A percentile compares a stretch with the other conserved stretches of the same genome.
Evolutionary conservation across 2,888 invertebrate species (phyloP).

Genomic region (Volucella bombylans): DNA sequence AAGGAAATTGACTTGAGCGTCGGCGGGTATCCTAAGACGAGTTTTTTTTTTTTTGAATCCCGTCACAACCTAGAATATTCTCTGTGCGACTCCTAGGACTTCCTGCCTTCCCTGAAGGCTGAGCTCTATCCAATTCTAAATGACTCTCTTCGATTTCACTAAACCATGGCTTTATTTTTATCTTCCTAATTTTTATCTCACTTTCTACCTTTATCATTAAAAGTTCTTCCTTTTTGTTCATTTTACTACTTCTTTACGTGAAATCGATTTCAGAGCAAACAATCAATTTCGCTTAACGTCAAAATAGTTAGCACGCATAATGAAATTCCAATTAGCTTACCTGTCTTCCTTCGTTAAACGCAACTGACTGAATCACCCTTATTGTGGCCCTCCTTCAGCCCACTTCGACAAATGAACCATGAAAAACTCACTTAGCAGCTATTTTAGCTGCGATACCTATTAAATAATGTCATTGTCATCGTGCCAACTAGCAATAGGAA

Average conservation of each 20-base stretch:
- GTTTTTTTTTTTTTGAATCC: too few relatives aligned
- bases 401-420: slow-evolving; percentile 59
- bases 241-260: slow-evolving; percentile 8
- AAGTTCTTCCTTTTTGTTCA: slow-evolving; percentile 7
- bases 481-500: slow-evolving; percentile 71
- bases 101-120: too few relatives aligned
- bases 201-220: too few relatives aligned
- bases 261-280: slow-evolving; percentile 56
- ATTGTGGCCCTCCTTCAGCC: neutral
- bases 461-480: slow-evolving; percentile 74
- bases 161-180: too few relatives aligned
- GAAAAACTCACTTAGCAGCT: slow-evolving; percentile 71
- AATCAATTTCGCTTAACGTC: slow-evolving; percentile 48
- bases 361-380: slow-evolving; percentile 30
- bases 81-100: too few relatives aligned
- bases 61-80: too few relatives aligned
- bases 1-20: too few relatives aligned
- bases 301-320: slow-evolving; percentile 56
- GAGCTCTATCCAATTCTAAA: too few relatives aligned
- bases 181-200: too few relatives aligned
- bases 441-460: slow-evolving; percentile 65
- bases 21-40: too few relatives aligned
- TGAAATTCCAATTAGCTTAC: slow-evolving; percentile 67
- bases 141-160: too few relatives aligned
- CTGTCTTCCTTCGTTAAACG: slow-evolving; percentile 39